Conservation (phyloP, 2,113 vertebrate species). For the Vombatus ursinus region DNA sequence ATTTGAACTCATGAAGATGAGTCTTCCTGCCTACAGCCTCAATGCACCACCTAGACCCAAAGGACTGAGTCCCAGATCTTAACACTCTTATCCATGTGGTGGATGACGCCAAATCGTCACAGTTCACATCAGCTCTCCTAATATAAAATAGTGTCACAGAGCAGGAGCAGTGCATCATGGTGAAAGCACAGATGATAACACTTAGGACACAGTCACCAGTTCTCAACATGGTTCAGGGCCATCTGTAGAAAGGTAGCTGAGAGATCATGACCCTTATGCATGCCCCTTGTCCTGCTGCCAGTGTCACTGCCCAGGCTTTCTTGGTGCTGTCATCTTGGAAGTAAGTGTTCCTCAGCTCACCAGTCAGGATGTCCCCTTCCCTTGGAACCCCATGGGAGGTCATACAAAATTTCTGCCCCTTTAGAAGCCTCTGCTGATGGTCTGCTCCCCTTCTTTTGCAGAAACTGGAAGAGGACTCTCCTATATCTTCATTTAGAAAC, state of each 20-base stretch:
- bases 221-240: not conserved
- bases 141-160: not conserved
- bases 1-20: too few species aligned
- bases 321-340: not conserved
- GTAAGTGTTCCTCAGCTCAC: not conserved
- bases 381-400: not conserved
- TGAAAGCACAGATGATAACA: not conserved
- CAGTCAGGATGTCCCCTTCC: not conserved
- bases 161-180: not conserved
- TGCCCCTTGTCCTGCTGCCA: not conserved
- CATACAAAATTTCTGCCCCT: not conserved
- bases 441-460: not conserved
- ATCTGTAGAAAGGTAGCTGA: not conserved
- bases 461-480: not conserved
- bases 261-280: not conserved
- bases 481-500: not conserved
- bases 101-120: not conserved
- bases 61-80: not conserved
- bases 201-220: not conserved
- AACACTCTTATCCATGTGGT: not conserved
- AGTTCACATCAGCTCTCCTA: not conserved
- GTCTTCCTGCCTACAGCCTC: too few species aligned
- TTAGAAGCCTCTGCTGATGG: not conserved
- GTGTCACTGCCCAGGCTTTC: not conserved
- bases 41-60: too few species aligned